Evolutionary conservation across 2,113 vertebrate species (phyloP).

Genomic region (Xenus cinereus): DNA sequence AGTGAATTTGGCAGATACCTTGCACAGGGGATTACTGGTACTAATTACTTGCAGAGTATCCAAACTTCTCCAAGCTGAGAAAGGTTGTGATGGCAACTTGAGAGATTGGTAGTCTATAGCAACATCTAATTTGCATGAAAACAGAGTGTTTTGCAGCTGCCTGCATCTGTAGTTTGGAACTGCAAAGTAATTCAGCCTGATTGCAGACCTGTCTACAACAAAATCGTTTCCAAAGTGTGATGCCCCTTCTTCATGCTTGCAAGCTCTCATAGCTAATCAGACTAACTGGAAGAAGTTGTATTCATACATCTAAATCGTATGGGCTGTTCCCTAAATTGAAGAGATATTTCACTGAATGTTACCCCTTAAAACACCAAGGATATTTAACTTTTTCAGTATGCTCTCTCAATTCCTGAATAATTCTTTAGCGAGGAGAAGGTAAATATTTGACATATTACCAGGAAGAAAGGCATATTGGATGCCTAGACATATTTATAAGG

Average conservation of each 20-base stretch:
- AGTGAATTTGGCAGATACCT: neutral
- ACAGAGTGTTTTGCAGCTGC: neutral
- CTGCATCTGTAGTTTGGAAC: neutral
- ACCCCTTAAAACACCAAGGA: neutral
- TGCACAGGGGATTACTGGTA: neutral
- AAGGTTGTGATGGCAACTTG: neutral
- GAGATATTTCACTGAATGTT: neutral
- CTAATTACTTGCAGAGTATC: constrained; percentile 15
- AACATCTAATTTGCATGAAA: constrained; percentile 35
- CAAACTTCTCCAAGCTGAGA: neutral
- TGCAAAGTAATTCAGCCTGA: neutral
- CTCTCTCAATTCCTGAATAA: neutral
- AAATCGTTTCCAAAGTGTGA: neutral
- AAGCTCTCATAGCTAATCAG: neutral
- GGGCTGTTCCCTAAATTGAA: neutral
- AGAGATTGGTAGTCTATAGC: neutral
- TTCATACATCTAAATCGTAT: neutral
- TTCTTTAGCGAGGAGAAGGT: neutral
- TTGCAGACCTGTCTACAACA: neutral
- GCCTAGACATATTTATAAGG: neutral
- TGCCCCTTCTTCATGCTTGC: neutral
- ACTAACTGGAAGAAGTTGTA: neutral
- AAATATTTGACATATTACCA: neutral
- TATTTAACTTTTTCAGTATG: neutral
- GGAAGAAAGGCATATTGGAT: neutral